Evolutionary conservation across 2,113 vertebrate genomes (phyloP).

Genomic region (Lethenteron reissneri): DNA sequence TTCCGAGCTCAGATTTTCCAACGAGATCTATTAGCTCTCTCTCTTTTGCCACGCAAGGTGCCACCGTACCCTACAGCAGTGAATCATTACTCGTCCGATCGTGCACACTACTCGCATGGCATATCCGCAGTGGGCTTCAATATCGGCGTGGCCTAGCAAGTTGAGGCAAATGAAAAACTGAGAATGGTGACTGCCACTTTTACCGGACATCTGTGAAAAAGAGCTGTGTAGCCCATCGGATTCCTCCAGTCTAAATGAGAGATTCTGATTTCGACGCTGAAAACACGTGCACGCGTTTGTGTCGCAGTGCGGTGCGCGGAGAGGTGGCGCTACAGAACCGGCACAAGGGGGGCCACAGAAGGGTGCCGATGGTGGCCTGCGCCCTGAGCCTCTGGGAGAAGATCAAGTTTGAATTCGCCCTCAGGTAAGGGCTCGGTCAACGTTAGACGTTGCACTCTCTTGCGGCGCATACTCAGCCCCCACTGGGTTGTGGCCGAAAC

Average conservation of each 20-base stretch:
- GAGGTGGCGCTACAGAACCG: constrained; percentile 31
- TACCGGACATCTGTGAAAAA: too few relatives aligned
- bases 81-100: too few relatives aligned
- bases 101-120: too few relatives aligned
- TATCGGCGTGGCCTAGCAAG: too few relatives aligned
- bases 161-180: too few relatives aligned
- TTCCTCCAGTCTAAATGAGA: background rate
- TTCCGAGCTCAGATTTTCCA: too few relatives aligned
- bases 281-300: background rate
- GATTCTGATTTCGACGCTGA: background rate
- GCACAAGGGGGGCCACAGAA: constrained; percentile 12
- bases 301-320: constrained; percentile 33
- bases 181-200: too few relatives aligned
- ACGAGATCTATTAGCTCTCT: too few relatives aligned
- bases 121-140: too few relatives aligned
- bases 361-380: constrained; percentile 22
- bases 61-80: too few relatives aligned
- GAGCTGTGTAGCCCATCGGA: background rate
- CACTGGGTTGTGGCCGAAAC: background rate
- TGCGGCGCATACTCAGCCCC: background rate
- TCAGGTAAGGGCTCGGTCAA: constrained; percentile 28
- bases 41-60: too few relatives aligned
- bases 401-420: constrained; percentile 35
- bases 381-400: constrained; percentile 29
- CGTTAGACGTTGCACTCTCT: accelerated